These are phyloP conservation scores for Philereme vetulata DNA, from an alignment of 2,888 invertebrate genomes.

Conservation along the genomic window DNA sequence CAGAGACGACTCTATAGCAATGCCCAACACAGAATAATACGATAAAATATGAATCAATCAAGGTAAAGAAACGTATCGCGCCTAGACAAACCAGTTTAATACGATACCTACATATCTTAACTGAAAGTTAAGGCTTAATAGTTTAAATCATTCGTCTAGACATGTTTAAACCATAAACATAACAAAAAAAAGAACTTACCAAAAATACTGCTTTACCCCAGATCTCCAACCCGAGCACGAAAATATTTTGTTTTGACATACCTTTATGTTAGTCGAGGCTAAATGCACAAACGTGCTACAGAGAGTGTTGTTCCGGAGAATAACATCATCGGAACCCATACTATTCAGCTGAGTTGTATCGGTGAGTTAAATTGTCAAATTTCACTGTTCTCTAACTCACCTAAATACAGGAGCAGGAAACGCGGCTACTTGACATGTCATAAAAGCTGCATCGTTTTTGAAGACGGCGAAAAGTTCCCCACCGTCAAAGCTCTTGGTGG, in stretches of 20 bases:
- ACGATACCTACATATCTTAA: no score
- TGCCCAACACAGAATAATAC: conserved; percentile 21
- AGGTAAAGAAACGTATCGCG: background rate
- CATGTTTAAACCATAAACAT: no score
- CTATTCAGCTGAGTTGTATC: conserved; percentile 88
- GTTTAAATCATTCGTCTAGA: no score
- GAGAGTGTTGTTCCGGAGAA: background rate
- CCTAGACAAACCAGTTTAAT: background rate
- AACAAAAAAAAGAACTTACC: background rate
- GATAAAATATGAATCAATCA: background rate
- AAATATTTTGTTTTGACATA: background rate
- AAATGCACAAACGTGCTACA: background rate
- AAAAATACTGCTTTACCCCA: background rate
- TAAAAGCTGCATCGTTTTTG: conserved; percentile 78
- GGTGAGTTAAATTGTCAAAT: conserved; percentile 82
- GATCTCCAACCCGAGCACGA: background rate
- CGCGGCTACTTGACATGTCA: conserved; percentile 88
- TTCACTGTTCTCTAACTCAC: conserved; percentile 78
- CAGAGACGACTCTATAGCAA: conserved; percentile 53
- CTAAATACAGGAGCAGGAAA: conserved; percentile 88
- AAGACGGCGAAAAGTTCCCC: conserved; percentile 85
- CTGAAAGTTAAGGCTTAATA: no score
- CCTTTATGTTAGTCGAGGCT: background rate
- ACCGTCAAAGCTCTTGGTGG: conserved; percentile 83
- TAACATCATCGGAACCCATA: conserved; percentile 74